Evolutionary conservation across 1,140 invertebrate genomes (phyloP), one percentile per base, ranked within the genome.

Genomic region (Globodera rostochiensis): DNA sequence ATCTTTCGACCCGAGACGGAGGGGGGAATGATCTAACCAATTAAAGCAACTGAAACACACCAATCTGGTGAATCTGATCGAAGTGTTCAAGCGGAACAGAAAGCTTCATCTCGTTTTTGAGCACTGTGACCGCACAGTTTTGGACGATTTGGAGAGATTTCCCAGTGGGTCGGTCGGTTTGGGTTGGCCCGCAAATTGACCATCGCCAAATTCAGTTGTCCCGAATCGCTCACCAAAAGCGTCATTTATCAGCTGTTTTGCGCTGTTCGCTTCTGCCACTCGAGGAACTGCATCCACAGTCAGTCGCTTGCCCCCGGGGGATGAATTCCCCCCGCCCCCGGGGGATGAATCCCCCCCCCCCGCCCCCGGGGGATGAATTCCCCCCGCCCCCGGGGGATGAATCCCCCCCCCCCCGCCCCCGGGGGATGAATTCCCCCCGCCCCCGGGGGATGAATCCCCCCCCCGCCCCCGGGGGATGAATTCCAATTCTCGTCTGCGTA

Each of bases 41-140:
- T 91, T 92, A 2, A 90, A 98, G 96, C 97, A 97, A 92, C 91
- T 99, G 50, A 98, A 99, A 90, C 97, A 99, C 91, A 95, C 95
- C 11, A 99, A 99, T 90, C 91, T 99, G 83, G 95, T 99, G 2
- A 98, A 98, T 90, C 91, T 99, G 53, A 93, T 99, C 84, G 97
- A 99, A 92, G 97, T 99, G 45, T 99, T 99, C 90, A 93, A 97
- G 84, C 92, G 96, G 73, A 98, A 98, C 91, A 93, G 95, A 80
- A 95, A 97, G 88, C 92, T 99, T 9, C 97, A 99, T 91, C 92
- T 99, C 67, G 97, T 99, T 5, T 99, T 99, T 91, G 97, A 99
- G 91, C 98, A 94, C 91, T 98, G 98, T 90, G 97, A 99, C 86
- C 93, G 95, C 88, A 99, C 97, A 47, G 67, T 99, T 64, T 92